Evolutionary conservation across 1,140 invertebrate species (phyloP).

Genomic region (Apocrypta bakeri): DNA sequence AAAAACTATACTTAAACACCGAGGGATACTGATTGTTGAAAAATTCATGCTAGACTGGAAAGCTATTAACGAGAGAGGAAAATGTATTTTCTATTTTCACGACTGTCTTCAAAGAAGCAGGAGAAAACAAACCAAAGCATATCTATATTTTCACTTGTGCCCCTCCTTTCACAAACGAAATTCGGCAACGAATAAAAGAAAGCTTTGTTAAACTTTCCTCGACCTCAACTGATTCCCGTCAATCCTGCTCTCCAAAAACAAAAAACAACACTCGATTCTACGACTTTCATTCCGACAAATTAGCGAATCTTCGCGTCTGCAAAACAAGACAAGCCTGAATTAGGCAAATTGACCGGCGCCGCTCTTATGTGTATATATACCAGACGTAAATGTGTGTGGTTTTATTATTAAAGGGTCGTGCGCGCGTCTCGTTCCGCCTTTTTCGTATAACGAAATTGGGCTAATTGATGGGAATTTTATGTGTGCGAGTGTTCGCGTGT

Average conservation of each 20-base stretch:
- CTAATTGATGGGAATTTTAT: constrained; percentile 39
- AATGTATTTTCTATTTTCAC: no score
- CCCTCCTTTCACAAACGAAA: no score
- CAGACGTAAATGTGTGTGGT: no score
- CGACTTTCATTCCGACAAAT: neutral
- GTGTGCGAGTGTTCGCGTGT: neutral
- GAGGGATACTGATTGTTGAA: neutral
- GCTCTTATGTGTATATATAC: neutral
- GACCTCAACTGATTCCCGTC: no score
- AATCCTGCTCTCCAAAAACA: neutral
- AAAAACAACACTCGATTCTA: neutral
- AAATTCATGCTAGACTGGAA: neutral
- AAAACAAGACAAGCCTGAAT: constrained; percentile 1
- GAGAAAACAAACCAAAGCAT: no score
- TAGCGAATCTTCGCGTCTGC: neutral
- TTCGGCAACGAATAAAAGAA: no score
- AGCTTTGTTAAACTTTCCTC: no score
- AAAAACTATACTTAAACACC: no score
- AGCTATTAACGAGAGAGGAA: no score
- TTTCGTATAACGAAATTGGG: constrained; percentile 33
- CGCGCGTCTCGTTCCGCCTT: constrained; percentile 6
- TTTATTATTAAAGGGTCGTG: constrained; percentile 37
- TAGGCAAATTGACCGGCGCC: constrained; percentile 29
- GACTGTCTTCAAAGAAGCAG: no score
- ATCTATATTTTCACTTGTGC: no score